Evolutionary conservation across 2,888 invertebrate genomes (phyloP).

Genomic region (Luperina nickerlii): DNA sequence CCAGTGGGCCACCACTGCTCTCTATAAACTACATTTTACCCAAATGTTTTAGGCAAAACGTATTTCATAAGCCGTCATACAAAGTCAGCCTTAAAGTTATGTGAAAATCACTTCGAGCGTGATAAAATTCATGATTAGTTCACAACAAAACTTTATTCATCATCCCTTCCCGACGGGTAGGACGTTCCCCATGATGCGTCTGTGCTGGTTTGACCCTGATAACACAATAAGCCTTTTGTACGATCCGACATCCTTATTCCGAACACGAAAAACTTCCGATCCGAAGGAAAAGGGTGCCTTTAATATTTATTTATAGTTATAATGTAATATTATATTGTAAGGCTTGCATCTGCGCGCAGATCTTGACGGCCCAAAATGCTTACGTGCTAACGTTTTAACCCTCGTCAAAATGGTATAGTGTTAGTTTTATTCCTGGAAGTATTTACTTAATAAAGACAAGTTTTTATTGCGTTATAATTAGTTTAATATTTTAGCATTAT

Average conservation of each 20-base stretch:
- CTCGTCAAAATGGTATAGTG: constrained; percentile 32
- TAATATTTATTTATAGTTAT: constrained; percentile 35
- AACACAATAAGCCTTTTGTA: constrained; percentile 64
- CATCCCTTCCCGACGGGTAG: not conserved
- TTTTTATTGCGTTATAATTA: not conserved
- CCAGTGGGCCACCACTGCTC: not conserved
- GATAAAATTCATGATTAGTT: constrained; percentile 35
- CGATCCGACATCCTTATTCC: constrained; percentile 47
- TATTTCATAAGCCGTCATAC: not conserved
- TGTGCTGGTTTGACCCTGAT: constrained; percentile 49
- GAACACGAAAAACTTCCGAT: constrained; percentile 42
- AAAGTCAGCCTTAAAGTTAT: not conserved
- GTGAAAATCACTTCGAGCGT: not conserved
- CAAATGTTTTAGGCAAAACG: not conserved
- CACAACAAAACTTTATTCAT: constrained; percentile 28
- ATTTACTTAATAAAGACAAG: constrained; percentile 2
- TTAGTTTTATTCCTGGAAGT: constrained; percentile 23
- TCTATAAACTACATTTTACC: not conserved
- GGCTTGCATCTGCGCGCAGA: constrained; percentile 12
- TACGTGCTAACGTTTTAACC: constrained; percentile 34
- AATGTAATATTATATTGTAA: constrained; percentile 3
- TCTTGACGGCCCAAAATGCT: constrained; percentile 18
- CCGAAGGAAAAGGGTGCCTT: constrained; percentile 5
- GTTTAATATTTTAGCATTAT: not conserved
- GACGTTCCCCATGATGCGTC: constrained; percentile 35